A percentile compares a stretch with the other conserved stretches of the same genome.
Conservation (phyloP, 1,140 invertebrate species). For the Pseudachorutes palmiensis region DNA sequence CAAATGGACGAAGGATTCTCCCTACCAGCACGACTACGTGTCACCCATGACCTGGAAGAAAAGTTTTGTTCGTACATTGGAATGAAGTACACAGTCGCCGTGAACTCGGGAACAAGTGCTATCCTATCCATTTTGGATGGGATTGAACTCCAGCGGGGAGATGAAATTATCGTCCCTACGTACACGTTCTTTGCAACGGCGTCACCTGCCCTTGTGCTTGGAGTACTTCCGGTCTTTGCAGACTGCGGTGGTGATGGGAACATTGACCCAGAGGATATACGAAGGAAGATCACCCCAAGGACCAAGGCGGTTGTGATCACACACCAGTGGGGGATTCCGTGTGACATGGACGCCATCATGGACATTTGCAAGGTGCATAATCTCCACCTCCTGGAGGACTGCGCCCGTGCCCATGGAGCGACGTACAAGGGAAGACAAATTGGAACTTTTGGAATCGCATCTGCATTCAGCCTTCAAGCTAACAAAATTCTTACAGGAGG, state of each 20-base stretch:
- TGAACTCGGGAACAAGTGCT: not conserved
- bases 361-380: not conserved
- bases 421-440: not conserved
- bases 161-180: not conserved
- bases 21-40: not conserved
- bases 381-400: not conserved
- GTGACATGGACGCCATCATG: not conserved
- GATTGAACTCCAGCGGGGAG: not conserved
- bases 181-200: not conserved
- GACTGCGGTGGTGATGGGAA: not conserved
- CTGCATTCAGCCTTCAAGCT: not conserved
- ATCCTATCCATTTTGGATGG: not conserved
- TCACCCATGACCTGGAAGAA: not conserved
- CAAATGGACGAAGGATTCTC: not conserved
- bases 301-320: not conserved
- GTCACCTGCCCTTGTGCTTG: not conserved
- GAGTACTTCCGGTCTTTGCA: not conserved
- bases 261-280: not conserved
- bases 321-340: not conserved
- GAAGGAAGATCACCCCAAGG: not conserved
- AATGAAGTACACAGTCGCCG: not conserved
- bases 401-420: not conserved
- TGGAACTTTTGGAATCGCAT: not conserved
- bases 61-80: not conserved
- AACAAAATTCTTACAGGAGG: not conserved